Evolutionary conservation across 2,888 invertebrate species (phyloP).

Genomic region (Melieria omissa): DNA sequence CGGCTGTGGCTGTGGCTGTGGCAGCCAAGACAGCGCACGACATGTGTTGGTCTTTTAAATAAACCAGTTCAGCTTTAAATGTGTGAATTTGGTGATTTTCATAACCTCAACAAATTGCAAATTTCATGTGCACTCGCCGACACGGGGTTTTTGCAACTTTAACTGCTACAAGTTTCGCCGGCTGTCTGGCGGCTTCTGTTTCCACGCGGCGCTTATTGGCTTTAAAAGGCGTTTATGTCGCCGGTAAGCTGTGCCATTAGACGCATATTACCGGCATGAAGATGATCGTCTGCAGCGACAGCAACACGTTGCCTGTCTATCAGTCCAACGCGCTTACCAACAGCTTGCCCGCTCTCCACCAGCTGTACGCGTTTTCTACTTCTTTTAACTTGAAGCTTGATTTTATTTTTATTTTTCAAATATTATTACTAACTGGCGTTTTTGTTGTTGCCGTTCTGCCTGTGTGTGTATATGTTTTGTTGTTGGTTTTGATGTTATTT

Average conservation of each 20-base stretch:
- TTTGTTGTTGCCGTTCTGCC: conserved; percentile 13
- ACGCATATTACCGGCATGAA: too few relatives aligned
- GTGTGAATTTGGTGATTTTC: too few relatives aligned
- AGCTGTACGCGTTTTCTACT: conserved; percentile 5
- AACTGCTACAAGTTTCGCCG: neutral
- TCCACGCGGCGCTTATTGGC: too few relatives aligned
- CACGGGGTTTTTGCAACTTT: neutral
- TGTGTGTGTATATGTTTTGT: conserved; percentile 1
- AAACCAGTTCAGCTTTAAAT: too few relatives aligned
- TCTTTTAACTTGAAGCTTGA: neutral
- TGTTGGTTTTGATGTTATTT: neutral
- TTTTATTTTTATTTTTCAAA: conserved; percentile 27
- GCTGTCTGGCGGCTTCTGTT: neutral
- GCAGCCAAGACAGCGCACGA: too few relatives aligned
- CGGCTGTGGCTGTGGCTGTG: too few relatives aligned
- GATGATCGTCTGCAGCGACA: neutral
- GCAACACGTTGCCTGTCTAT: neutral
- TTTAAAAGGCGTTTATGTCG: too few relatives aligned
- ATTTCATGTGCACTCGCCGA: neutral
- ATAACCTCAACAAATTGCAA: neutral
- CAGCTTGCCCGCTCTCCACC: conserved; percentile 6
- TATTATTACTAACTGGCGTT: conserved; percentile 6
- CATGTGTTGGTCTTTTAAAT: too few relatives aligned
- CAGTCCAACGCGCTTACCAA: neutral
- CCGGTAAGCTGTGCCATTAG: too few relatives aligned